A percentile compares a stretch with the other conserved stretches of the same genome.
Conservation (phyloP, 2,113 vertebrate genomes). For the Recurvirostra avosetta region DNA sequence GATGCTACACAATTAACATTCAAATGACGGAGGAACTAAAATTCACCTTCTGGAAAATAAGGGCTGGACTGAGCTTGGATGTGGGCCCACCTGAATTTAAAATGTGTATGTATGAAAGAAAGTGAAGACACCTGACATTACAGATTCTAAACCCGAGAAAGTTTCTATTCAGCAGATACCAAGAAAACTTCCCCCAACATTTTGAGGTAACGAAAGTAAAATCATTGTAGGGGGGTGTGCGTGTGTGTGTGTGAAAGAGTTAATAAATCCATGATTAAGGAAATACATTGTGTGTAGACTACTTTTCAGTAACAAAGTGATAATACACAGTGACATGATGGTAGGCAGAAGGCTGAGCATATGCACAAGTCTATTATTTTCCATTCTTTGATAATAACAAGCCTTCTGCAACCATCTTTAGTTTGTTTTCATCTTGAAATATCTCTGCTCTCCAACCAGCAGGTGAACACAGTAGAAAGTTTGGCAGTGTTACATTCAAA, state of each 20-base stretch:
- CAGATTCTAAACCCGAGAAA: not conserved
- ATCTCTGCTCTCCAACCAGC: not conserved
- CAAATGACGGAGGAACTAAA: not conserved
- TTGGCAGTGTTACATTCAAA: constrained; percentile 7
- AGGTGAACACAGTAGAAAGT: constrained; percentile 25
- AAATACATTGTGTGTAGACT: not conserved
- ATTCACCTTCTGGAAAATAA: not conserved
- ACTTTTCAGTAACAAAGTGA: not conserved
- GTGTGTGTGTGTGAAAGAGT: not conserved
- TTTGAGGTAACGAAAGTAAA: not conserved
- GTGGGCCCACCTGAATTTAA: not conserved
- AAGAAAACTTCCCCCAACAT: not conserved
- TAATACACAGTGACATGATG: not conserved
- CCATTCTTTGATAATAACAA: constrained; percentile 18
- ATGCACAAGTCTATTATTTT: constrained; percentile 43
- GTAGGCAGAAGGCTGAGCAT: constrained; percentile 45
- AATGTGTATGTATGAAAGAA: not conserved
- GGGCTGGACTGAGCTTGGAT: not conserved
- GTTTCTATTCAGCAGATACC: not conserved
- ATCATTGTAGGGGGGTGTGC: not conserved
- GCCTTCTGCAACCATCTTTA: not conserved
- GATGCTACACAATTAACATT: not conserved
- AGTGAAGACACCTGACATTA: not conserved
- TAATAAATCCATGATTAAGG: not conserved
- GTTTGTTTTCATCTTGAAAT: constrained; percentile 45